Evolutionary conservation across 2,113 vertebrate species (phyloP), one percentile per base, ranked within the genome.

Genomic region (Excalfactoria chinensis): DNA sequence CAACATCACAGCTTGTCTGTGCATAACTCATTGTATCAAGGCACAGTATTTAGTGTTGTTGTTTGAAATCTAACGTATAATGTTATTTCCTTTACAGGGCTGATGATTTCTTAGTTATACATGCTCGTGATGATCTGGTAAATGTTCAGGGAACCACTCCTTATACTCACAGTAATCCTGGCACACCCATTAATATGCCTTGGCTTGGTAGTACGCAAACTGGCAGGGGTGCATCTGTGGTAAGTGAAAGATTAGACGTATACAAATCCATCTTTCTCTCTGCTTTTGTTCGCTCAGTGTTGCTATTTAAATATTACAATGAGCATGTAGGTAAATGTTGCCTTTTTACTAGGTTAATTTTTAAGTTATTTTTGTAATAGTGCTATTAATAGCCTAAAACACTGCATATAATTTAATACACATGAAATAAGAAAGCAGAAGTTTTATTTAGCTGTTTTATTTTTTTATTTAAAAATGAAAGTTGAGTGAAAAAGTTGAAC

Each of bases 101-200:
- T 77, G 99, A 99, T 93, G 99, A 99, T 89, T 99, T 99, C 97
- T 97, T 99, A 95, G 98, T 99, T 89, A 97, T 99, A 91, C 99
- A 99, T 56, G 95, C 99, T 60, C 98, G 96, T 30, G 99, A 99
- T 63, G 99, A 99, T 90, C 97, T 99, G 74, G 95, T 96, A 72
- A 93, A 97, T 71, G 97, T 99, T 76, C 99, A 99, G 43, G 99
- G 99, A 88, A 98, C 98, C 73, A 99, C 99, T 11, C 99, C 99
- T 5, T 99, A 99, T 88, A 99, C 99, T 44, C 98, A 98, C 48
- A 99, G 99, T 78, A 99, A 97, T 94, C 99, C 98, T 2, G 99
- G 99, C 28, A 99, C 99, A 15, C 99, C 99, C 79, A 99, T 99
- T 95, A 99, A 99, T 91, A 99, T 99, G 99, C 99, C 99, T 11